phyloP scores from a whole-genome alignment of 2,113 vertebrate genomes.

The Suricata suricatta region DNA sequence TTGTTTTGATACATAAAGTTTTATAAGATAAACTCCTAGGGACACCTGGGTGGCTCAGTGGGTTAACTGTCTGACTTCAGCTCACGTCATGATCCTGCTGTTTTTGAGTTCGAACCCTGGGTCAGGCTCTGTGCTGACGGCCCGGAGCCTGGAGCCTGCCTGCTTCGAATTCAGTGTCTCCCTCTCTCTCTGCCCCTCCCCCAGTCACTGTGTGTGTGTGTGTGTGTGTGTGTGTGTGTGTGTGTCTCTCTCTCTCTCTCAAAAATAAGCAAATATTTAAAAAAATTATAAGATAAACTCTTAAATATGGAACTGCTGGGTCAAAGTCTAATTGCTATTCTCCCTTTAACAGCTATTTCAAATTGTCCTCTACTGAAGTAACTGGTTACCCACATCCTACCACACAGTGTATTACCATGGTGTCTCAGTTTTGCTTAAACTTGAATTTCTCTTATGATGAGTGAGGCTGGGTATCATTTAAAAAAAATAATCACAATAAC shows the following conservation, averaged over 20 bases:
- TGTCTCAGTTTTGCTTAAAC: background rate
- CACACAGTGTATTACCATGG: background rate
- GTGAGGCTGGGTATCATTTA: background rate
- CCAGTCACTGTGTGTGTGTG: too few relatives aligned
- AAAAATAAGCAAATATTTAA: too few relatives aligned
- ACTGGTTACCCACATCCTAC: background rate
- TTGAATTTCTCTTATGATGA: background rate
- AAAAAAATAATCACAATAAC: background rate
- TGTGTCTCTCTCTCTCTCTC: too few relatives aligned
- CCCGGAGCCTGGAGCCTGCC: too few relatives aligned
- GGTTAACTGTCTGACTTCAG: too few relatives aligned
- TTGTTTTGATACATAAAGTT: background rate
- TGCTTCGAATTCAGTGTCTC: too few relatives aligned
- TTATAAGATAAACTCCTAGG: conserved; percentile 15
- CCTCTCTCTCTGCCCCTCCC: too few relatives aligned
- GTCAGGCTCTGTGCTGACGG: too few relatives aligned
- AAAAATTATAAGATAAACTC: background rate
- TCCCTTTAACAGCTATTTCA: background rate
- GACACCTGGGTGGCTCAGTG: too few relatives aligned
- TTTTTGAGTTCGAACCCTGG: too few relatives aligned
- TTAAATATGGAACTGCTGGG: conserved; percentile 19
- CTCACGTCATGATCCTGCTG: too few relatives aligned
- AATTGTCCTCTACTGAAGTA: background rate
- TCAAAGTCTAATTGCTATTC: conserved; percentile 31
- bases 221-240: too few relatives aligned